phyloP scores from a whole-genome alignment of 2,113 vertebrate species.

The Varanus komodoensis region DNA sequence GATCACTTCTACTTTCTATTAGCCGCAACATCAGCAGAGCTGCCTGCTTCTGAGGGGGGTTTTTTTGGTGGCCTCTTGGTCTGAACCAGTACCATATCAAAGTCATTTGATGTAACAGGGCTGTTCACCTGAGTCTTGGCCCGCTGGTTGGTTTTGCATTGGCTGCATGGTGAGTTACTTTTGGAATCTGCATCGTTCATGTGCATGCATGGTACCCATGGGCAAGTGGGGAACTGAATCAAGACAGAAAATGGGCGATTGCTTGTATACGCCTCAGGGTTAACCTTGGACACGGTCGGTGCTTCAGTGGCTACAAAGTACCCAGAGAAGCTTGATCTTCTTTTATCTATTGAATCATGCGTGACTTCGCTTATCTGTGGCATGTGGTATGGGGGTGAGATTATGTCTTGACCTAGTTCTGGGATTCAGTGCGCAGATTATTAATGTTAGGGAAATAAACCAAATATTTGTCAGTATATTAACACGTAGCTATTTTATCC shows the following conservation, averaged over 20 bases:
- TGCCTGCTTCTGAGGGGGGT: background rate
- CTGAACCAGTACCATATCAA: background rate
- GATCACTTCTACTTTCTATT: background rate
- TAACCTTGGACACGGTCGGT: background rate
- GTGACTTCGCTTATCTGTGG: background rate
- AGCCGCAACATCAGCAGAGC: background rate
- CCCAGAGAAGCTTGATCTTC: background rate
- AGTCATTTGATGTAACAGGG: background rate
- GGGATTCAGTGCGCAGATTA: background rate
- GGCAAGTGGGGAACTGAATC: background rate
- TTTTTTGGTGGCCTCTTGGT: no score
- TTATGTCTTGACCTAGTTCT: background rate
- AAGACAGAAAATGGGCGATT: background rate
- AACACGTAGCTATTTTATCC: background rate
- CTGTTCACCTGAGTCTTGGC: background rate
- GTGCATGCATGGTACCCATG: background rate
- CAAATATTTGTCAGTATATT: background rate
- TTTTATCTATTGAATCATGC: background rate
- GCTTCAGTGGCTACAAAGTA: background rate
- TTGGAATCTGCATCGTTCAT: background rate
- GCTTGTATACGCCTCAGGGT: background rate
- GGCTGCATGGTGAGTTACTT: background rate
- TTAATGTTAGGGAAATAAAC: background rate
- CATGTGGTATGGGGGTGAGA: background rate
- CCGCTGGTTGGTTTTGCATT: background rate